Base-by-base conservation (phyloP, 2,113 vertebrate genomes). In the Antennarius striatus region DNA sequence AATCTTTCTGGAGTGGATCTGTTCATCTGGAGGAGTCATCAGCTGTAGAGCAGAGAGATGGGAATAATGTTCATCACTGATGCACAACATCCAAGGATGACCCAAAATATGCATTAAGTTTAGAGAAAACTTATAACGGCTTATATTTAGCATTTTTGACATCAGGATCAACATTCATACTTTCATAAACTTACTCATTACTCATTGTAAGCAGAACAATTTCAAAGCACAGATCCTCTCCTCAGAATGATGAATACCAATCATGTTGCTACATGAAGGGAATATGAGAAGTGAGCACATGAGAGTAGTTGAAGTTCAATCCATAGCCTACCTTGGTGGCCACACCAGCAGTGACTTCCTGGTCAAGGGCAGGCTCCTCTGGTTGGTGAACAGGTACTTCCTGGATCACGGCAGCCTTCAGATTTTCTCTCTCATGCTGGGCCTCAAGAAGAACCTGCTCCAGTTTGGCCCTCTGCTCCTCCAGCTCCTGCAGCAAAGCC, bases 401-500 rank as follows among this genome's bases (percentile, higher is more conserved):
- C 45, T 67, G 73, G 45, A 53, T 66, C 49, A 68, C 64, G 1
- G 77, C 78, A 3, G 71, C 83, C 67, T 82, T 91, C 43, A 86
- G 79, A 3, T 74, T 71, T 45, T 88, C 82, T 62, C 89, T 83
- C 75, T 93, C 92, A 61, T 91, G 83, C 58, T 92, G 91, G 49
- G 79, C 86, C 32, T 90, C 91, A 15, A 87, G 80, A 68, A 93
- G 86, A 67, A 94, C 88, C 56, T 86, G 91, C 88, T 98, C 94
- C 71, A 97, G 71, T 64, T 62, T 63, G 50, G 72, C 71, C 63
- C 90, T 94, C 80, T 96, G 93, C 72, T 94, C 91, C 67, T 97
- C 95, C 69, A 98, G 87, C 69, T 93, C 93, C 78, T 93, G 90
- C 45, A 98, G 91, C 73, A 96, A 88, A 58, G 76, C 77, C 67